Evolutionary conservation across 2,113 vertebrate species (phyloP).

Genomic region (Blennius ocellaris): DNA sequence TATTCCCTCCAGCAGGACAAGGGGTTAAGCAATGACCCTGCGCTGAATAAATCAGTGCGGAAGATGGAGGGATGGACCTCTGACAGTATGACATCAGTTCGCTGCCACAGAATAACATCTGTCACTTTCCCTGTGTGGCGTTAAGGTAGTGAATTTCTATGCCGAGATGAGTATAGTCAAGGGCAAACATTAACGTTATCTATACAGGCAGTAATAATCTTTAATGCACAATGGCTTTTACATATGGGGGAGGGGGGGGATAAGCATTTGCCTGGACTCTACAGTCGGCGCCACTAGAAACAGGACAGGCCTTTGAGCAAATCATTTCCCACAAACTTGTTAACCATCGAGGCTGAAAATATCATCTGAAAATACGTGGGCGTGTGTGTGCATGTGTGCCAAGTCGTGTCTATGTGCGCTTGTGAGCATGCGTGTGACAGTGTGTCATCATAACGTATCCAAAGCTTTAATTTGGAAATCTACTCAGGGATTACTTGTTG

Average conservation of each 20-base stretch:
- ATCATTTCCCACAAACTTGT: constrained; percentile 58
- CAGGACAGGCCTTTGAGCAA: constrained; percentile 36
- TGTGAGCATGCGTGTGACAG: constrained; percentile 39
- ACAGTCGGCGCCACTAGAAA: constrained; percentile 39
- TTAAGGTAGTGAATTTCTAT: constrained; percentile 27
- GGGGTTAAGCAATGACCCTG: too few relatives aligned
- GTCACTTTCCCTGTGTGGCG: constrained; percentile 34
- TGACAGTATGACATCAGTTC: constrained; percentile 7
- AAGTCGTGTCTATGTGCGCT: constrained; percentile 13
- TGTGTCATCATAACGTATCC: constrained; percentile 76
- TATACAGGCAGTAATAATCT: constrained; percentile 60
- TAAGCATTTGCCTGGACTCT: constrained; percentile 38
- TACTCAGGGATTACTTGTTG: constrained; percentile 83
- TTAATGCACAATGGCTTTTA: constrained; percentile 65
- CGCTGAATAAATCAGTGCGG: too few relatives aligned
- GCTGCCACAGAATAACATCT: constrained; percentile 45
- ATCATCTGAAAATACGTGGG: constrained; percentile 39
- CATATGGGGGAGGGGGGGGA: constrained; percentile 56
- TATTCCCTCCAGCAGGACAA: too few relatives aligned
- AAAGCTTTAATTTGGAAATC: constrained; percentile 83
- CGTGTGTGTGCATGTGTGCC: constrained; percentile 29
- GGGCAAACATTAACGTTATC: constrained; percentile 58
- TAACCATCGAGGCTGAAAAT: constrained; percentile 46
- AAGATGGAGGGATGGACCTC: background rate
- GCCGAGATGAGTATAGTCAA: background rate